Evolutionary conservation across 2,888 invertebrate species (phyloP).

Genomic region (Drosophila neotestacea): DNA sequence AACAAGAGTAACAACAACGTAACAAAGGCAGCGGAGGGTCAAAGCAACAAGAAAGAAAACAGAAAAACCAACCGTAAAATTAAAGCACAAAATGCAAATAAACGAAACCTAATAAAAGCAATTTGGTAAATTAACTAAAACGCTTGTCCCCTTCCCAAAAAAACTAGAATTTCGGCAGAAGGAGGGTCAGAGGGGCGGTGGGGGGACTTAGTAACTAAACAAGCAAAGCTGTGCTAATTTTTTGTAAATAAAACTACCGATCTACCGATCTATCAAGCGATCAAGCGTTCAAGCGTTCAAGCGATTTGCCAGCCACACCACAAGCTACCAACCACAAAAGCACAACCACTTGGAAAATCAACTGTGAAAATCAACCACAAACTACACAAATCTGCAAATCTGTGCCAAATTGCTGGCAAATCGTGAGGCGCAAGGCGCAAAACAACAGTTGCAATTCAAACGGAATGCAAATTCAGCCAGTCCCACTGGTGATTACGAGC

Average conservation of each 20-base stretch:
- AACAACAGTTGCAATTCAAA: conserved; percentile 83
- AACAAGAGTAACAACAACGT: conserved; percentile 41
- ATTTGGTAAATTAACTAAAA: conserved; percentile 79
- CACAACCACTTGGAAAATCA: conserved; percentile 67
- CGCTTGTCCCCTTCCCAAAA: conserved; percentile 44
- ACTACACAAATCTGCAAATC: conserved; percentile 51
- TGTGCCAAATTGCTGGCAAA: conserved; percentile 75
- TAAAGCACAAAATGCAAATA: conserved; percentile 82
- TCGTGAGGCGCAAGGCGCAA: conserved; percentile 76
- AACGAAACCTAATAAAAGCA: conserved; percentile 82
- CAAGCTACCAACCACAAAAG: conserved; percentile 18
- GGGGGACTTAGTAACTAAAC: conserved; percentile 55
- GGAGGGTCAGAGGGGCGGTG: conserved; percentile 1
- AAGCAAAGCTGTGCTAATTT: conserved; percentile 81
- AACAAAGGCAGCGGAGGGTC: conserved; percentile 69
- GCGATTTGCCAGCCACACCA: conserved; percentile 43
- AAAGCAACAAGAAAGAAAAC: conserved; percentile 31
- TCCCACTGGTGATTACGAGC: conserved; percentile 75
- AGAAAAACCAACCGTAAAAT: conserved; percentile 64
- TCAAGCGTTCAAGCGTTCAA: conserved; percentile 24
- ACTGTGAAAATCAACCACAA: conserved; percentile 71
- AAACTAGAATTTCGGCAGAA: conserved; percentile 2
- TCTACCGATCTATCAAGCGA: conserved; percentile 58
- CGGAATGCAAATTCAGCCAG: conserved; percentile 83
- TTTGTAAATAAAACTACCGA: conserved; percentile 83